Base-by-base conservation (phyloP, 2,888 invertebrate genomes). In the Trilocha varians region DNA sequence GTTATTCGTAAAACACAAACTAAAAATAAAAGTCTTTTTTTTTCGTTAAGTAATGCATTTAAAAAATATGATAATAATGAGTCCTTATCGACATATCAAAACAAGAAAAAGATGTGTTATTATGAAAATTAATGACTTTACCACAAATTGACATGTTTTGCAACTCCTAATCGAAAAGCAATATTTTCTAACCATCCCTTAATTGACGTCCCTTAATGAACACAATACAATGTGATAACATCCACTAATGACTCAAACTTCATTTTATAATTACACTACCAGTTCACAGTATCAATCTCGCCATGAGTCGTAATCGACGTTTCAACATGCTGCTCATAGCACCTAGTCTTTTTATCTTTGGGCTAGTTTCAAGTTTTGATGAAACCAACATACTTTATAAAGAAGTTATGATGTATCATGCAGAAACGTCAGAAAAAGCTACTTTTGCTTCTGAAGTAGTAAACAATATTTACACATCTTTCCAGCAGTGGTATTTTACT, bases 401-500 rank as follows among this genome's bases (percentile, higher is more conserved):
- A 49, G 73, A 82, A 61, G 59, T 82, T 4, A 63, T 63, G 39
- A 45, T 55, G 1, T 80, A 78, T 48, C 76, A 82, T 46, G 59
- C 58, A 36, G 67, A 69, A 6, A 70, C 78, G 0, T 47, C 49
- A 13, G 38, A 37, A 3, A 80, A 73, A 66, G 72, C 78, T 2
- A 59, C 61, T 32, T 77, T 67, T 44, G 84, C 85, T 1, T 62
- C 50, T 17, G 59, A 76, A 53, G 77, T 82, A 0, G 84, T 83
- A 25, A 50, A 67, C 3, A 75, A 76, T 65, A 76, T 84, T 44
- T 78, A 74, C 50, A 70, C 70, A 42, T 71, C 78, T 0, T 83
- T 83, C 57, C 61, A 60, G 1, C 82, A 80, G 48, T 82, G 83
- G 82, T 84, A 70, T 46, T 84, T 78, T 45, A 85, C 85, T 0